A percentile compares a stretch with the other conserved stretches of the same genome.
These are phyloP conservation scores for Heliconius ethilla DNA, from an alignment of 2,888 invertebrate species.

Conservation along the genomic window DNA sequence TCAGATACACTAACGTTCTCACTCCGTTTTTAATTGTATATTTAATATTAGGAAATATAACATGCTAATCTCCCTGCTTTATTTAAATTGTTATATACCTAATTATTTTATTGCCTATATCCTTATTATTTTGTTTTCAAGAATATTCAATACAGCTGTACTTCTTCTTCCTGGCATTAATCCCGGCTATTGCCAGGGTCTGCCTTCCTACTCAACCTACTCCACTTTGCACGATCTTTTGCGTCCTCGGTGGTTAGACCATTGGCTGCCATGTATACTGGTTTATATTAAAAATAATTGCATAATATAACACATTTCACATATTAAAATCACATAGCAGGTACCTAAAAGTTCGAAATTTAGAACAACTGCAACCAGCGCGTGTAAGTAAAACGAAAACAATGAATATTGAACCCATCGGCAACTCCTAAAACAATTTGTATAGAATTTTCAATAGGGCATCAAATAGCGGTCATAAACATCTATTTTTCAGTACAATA, in stretches of 20 bases:
- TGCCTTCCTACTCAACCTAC: no score
- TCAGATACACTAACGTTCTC: no score
- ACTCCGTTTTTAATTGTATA: no score
- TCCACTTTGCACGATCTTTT: no score
- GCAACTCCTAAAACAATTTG: conserved; percentile 61
- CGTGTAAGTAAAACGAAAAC: conserved; percentile 31
- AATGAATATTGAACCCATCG: conserved; percentile 50
- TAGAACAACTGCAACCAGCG: conserved; percentile 17
- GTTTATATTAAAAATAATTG: neutral
- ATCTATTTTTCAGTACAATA: conserved; percentile 71
- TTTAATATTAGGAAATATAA: neutral
- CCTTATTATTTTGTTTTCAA: neutral
- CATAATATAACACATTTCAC: neutral
- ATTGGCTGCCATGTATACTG: no score
- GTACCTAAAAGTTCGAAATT: conserved; percentile 3
- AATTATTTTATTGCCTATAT: neutral
- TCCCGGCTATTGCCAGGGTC: no score
- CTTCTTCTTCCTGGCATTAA: no score
- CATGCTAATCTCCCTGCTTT: no score
- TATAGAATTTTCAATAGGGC: conserved; percentile 37
- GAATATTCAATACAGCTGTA: neutral
- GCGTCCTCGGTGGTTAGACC: no score
- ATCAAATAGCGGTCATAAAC: conserved; percentile 59
- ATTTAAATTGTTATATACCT: no score
- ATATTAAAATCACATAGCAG: neutral